phyloP scores from a whole-genome alignment of 2,113 vertebrate genomes.

The Bungarus multicinctus region DNA sequence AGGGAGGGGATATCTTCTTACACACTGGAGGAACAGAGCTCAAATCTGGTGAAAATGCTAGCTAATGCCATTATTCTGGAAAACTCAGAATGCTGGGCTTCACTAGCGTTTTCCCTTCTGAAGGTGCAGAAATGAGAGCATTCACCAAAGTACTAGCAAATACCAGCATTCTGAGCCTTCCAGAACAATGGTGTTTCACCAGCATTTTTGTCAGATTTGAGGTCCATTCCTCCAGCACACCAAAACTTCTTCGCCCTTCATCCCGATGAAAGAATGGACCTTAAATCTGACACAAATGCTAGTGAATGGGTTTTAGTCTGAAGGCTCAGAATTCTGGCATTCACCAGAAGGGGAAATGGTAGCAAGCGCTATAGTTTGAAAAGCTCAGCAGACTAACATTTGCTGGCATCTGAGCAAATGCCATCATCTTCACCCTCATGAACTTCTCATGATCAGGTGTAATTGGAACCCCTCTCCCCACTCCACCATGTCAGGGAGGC shows the following conservation, averaged over 20 bases:
- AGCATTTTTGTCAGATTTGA: not conserved
- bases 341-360: not conserved
- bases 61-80: not conserved
- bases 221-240: not conserved
- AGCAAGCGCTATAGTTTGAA: not conserved
- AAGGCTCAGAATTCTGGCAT: not conserved
- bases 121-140: not conserved
- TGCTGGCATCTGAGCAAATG: not conserved
- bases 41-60: not conserved
- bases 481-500: not conserved
- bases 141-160: not conserved
- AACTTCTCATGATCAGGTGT: not conserved
- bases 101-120: not conserved
- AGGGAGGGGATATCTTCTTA: not conserved
- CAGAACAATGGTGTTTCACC: not conserved
- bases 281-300: not conserved
- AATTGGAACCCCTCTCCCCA: no score
- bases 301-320: not conserved
- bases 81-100: not conserved
- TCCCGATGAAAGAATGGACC: not conserved
- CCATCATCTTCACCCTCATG: not conserved
- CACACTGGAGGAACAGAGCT: not conserved
- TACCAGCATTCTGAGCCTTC: not conserved
- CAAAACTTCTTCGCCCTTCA: accelerated
- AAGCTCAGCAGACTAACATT: not conserved